Evolutionary conservation across 1,140 invertebrate species (phyloP).

Genomic region (Diuraphis noxia): DNA sequence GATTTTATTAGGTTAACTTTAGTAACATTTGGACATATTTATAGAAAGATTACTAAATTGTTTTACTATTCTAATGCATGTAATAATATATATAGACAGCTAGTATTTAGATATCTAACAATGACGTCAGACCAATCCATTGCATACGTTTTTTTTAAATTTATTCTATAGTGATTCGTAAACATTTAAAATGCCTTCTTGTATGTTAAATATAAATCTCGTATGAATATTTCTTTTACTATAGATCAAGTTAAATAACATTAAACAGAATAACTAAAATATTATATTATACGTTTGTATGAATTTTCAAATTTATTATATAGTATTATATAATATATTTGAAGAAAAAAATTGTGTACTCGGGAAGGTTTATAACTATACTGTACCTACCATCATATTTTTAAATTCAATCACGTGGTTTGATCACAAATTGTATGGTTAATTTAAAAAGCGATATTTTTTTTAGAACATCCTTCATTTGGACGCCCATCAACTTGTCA

Average conservation of each 20-base stretch:
- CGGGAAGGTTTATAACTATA: background rate
- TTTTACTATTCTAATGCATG: background rate
- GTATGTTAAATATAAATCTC: background rate
- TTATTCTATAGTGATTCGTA: background rate
- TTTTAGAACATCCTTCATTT: conserved; percentile 17
- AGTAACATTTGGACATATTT: conserved; percentile 17
- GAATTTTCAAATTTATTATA: background rate
- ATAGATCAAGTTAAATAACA: background rate
- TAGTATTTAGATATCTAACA: conserved; percentile 25
- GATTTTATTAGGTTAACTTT: background rate
- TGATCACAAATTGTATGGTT: background rate
- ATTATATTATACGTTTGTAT: background rate
- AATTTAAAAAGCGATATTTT: conserved; percentile 15
- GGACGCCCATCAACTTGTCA: conserved; percentile 30
- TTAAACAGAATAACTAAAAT: background rate
- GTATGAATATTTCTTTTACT: background rate
- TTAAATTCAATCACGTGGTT: background rate
- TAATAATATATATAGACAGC: background rate
- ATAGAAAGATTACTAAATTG: background rate
- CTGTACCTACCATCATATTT: background rate
- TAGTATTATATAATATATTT: background rate
- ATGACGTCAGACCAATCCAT: background rate
- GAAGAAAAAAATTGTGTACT: background rate
- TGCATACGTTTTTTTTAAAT: background rate
- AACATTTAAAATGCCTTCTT: conserved; percentile 11